phyloP scores from a whole-genome alignment of 2,888 invertebrate species.

The Caenorhabditis afra region DNA sequence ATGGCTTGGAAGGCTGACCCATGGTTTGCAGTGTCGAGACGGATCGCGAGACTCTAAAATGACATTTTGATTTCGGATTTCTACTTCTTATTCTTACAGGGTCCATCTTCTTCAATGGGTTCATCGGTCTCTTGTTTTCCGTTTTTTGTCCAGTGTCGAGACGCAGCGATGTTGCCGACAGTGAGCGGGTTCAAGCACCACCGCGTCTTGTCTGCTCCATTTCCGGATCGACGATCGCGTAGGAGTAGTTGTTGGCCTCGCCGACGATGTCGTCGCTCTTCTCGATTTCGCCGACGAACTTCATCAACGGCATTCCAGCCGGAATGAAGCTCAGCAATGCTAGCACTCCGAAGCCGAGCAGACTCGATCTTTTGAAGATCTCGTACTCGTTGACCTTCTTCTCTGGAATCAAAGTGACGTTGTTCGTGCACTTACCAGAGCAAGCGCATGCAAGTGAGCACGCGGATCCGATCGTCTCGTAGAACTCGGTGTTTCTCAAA shows the following conservation, averaged over 20 bases:
- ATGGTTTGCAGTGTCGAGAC: too few relatives aligned
- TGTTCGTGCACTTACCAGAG: conserved; percentile 21
- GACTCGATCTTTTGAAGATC: conserved; percentile 5
- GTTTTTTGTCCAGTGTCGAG: too few relatives aligned
- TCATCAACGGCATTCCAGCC: conserved; percentile 18
- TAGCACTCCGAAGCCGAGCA: conserved; percentile 13
- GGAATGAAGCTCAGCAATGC: conserved; percentile 1
- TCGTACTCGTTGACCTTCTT: conserved; percentile 4
- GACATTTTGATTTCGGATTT: too few relatives aligned
- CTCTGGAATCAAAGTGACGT: conserved; percentile 12
- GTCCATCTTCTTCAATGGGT: too few relatives aligned
- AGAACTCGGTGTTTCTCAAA: background rate
- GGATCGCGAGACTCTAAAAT: too few relatives aligned
- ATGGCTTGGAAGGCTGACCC: too few relatives aligned
- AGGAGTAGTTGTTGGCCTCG: background rate
- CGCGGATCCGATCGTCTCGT: conserved; percentile 21
- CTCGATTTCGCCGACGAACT: conserved; percentile 12
- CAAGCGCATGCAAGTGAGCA: conserved; percentile 23
- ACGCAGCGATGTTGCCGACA: conserved; percentile 15
- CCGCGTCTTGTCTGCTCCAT: background rate
- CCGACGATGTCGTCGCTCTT: background rate
- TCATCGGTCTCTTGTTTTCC: too few relatives aligned
- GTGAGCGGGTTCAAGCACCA: conserved; percentile 24
- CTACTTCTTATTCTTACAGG: too few relatives aligned
- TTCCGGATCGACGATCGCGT: background rate